These are phyloP conservation scores for Bursaphelenchus mucronatus DNA, from an alignment of 1,140 invertebrate genomes.

Conservation along the genomic window DNA sequence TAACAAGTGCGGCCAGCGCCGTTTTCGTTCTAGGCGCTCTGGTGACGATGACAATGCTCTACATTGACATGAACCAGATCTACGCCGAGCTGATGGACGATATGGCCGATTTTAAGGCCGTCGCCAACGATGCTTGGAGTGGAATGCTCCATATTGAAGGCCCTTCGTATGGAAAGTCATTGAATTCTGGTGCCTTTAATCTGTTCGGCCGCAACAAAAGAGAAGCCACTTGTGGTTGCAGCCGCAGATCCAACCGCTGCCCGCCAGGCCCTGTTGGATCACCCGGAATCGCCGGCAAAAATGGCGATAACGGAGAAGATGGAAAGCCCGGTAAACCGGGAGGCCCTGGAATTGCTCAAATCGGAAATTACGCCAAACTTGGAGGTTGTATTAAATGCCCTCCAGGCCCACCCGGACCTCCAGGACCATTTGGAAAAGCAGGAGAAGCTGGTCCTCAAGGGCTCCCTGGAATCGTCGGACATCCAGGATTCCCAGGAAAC, in stretches of 20 bases:
- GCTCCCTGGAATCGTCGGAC: neutral
- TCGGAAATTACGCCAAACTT: neutral
- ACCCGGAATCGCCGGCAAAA: constrained; percentile 16
- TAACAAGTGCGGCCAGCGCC: constrained; percentile 10
- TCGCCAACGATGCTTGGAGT: constrained; percentile 15
- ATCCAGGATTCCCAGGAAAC: too few relatives aligned
- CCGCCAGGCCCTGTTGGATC: constrained; percentile 15
- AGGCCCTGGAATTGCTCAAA: neutral
- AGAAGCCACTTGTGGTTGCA: neutral
- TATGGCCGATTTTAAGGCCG: constrained; percentile 32
- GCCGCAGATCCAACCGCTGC: constrained; percentile 1
- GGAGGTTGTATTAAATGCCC: neutral
- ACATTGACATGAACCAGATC: constrained; percentile 42
- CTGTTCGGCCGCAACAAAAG: neutral
- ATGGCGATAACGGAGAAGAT: neutral
- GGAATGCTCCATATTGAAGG: constrained; percentile 8
- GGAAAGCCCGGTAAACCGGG: constrained; percentile 14
- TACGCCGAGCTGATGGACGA: constrained; percentile 40
- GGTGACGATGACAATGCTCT: constrained; percentile 34
- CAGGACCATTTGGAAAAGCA: constrained; percentile 6
- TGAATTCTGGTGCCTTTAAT: neutral
- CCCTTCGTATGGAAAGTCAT: neutral
- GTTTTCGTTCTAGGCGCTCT: constrained; percentile 35
- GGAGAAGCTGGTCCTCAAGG: constrained; percentile 5
- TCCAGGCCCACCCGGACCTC: constrained; percentile 2